These are phyloP conservation scores for Polyommatus icarus DNA, from an alignment of 2,888 invertebrate species.

Conservation along the genomic window DNA sequence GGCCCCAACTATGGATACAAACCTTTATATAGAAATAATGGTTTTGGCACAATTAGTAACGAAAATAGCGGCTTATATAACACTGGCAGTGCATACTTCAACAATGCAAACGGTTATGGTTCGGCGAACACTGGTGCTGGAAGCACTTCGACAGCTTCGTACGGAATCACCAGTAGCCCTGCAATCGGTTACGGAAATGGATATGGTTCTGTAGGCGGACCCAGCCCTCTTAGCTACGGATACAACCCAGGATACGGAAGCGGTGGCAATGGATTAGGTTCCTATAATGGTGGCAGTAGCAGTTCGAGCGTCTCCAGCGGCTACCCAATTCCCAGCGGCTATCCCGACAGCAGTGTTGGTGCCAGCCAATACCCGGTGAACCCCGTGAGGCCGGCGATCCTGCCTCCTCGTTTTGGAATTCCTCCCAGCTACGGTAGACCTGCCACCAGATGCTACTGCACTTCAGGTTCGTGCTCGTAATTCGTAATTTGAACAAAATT, in stretches of 20 bases:
- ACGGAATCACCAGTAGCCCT: neutral
- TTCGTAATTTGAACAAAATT: neutral
- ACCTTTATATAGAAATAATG: neutral
- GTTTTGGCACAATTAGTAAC: neutral
- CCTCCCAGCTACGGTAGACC: neutral
- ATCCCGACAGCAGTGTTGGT: neutral
- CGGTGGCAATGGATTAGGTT: neutral
- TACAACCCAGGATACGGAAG: slow-evolving; percentile 1
- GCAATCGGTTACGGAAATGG: neutral
- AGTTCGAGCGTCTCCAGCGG: neutral
- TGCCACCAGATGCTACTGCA: neutral
- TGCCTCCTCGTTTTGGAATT: neutral
- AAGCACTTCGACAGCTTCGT: neutral
- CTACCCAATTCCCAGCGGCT: neutral
- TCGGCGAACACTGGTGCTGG: neutral
- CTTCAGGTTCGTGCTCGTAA: neutral
- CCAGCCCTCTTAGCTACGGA: neutral
- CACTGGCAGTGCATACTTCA: neutral
- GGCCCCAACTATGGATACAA: neutral
- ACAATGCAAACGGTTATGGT: neutral
- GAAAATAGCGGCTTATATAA: neutral
- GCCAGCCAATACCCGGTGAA: neutral
- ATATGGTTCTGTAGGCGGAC: neutral
- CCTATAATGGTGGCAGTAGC: neutral
- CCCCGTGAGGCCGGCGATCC: neutral